Percentiles rank a stretch among this genome's conserved stretches.
Conservation (phyloP, 2,113 vertebrate genomes). For the rabbit (Oryctolagus cuniculus) region DNA sequence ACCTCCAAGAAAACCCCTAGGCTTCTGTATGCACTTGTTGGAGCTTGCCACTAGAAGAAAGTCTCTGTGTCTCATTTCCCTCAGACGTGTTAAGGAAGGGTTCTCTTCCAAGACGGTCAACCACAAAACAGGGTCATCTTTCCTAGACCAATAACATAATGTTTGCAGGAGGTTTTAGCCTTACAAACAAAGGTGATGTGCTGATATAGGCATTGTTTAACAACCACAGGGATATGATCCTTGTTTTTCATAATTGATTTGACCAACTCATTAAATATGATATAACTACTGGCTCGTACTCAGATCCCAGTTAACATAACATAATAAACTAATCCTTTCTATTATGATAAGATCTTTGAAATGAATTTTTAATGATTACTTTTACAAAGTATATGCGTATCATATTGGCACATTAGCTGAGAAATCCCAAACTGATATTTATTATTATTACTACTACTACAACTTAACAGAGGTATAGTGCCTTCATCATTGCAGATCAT, state of each 20-base stretch:
- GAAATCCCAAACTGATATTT: slow-evolving; percentile 34
- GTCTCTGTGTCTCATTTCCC: background rate
- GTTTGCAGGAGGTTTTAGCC: background rate
- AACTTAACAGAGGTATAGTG: background rate
- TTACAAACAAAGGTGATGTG: background rate
- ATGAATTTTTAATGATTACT: slow-evolving; percentile 84
- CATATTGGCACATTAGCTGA: slow-evolving; percentile 72
- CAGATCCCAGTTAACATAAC: slow-evolving; percentile 81
- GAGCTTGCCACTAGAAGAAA: background rate
- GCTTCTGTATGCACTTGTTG: background rate
- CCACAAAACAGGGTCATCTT: too few relatives aligned
- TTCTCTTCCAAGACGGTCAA: background rate
- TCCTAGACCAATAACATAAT: background rate
- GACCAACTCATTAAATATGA: background rate
- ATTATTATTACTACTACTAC: background rate
- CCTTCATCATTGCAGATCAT: slow-evolving; percentile 61
- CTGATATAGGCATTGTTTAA: background rate
- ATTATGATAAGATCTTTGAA: slow-evolving; percentile 82
- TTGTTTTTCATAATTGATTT: background rate
- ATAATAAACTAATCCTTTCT: slow-evolving; percentile 76
- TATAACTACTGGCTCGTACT: background rate
- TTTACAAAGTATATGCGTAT: slow-evolving; percentile 80
- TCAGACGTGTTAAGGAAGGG: fast-evolving
- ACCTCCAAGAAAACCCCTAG: background rate
- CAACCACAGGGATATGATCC: background rate